Evolutionary conservation across 1,140 invertebrate genomes (phyloP), one percentile per base, ranked within the genome.

Genomic region (Brachionus calyciflorus): DNA sequence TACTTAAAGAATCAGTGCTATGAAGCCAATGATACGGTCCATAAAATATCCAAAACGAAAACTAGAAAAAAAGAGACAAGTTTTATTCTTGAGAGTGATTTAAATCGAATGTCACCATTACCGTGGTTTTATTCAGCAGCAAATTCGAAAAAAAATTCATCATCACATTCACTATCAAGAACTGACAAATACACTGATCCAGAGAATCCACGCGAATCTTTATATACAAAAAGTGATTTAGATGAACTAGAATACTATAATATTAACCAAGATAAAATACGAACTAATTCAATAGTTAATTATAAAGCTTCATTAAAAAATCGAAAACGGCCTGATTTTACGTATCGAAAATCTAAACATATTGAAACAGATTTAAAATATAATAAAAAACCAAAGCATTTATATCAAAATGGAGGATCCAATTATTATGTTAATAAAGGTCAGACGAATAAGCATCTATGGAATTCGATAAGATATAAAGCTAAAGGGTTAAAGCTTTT

Each of bases 301-400:
- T 93, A 76, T 87, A 91, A 55, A 89, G 89, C 81, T 86, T 79
- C 87, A 87, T 77, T 69, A 65, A 49, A 77, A 77, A 26, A 60
- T 73, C 55, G 81, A 76, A 83, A 81, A 60, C 80, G 60, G 53
- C 3, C 28, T 3, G 17, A 19, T 60, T 2, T 7, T 7, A 33
- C 33, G 33, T 30, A 77, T 26, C 17, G 21, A 76, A 41, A 49
- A n/a, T n/a, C 21, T 7, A 6, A 81, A 77, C 81, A 81, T 78
- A 80, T 81, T 37, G 4, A 37, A 60, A 80, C 30, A 24, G 17
- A 40, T 46, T 19, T 28, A 5, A 69, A 78, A 28, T 41, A 75
- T 17, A 80, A 79, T 33, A 77, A 68, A 19, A 78, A 78, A 41
- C 78, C 3, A 83, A 49, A 82, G 79, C 76, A 78, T 30, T 24